Evolutionary conservation across 2,888 invertebrate genomes (phyloP).

Genomic region (Dryococelus australis): DNA sequence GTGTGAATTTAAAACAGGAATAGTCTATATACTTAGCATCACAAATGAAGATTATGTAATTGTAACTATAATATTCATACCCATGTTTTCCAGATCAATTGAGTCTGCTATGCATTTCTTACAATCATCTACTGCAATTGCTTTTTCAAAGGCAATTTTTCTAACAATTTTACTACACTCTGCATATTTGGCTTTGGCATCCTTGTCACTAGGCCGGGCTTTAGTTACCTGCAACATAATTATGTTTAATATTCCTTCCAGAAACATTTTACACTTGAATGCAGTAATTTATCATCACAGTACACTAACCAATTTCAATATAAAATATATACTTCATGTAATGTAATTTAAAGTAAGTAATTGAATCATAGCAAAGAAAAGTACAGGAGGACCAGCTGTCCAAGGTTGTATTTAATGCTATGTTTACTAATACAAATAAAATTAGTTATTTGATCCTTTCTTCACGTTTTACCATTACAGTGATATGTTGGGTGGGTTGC

Average conservation of each 20-base stretch:
- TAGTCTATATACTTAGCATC: neutral
- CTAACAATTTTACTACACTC: constrained; percentile 97
- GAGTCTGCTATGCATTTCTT: constrained; percentile 87
- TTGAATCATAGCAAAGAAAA: too few relatives aligned
- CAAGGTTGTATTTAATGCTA: too few relatives aligned
- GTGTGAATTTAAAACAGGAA: constrained; percentile 35
- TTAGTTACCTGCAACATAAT: constrained; percentile 76
- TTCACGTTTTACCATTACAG: too few relatives aligned
- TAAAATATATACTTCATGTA: too few relatives aligned
- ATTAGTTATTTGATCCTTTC: too few relatives aligned
- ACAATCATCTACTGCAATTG: constrained; percentile 91
- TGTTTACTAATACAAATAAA: too few relatives aligned
- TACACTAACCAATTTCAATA: too few relatives aligned
- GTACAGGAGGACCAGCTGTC: too few relatives aligned
- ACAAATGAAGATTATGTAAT: neutral
- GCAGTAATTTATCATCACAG: too few relatives aligned
- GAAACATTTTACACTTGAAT: neutral
- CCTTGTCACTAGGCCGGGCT: constrained; percentile 91
- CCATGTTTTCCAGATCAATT: constrained; percentile 89
- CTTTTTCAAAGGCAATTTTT: constrained; percentile 94
- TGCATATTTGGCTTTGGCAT: constrained; percentile 88
- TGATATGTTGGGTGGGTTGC: too few relatives aligned
- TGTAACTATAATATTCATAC: constrained; percentile 63
- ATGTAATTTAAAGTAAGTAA: too few relatives aligned
- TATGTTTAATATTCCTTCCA: neutral